Evolutionary conservation across 64 coral and sea anemone genomes (phyloP), one percentile per base, ranked within the genome.

Genomic region (Stichodactyla mertensii): DNA sequence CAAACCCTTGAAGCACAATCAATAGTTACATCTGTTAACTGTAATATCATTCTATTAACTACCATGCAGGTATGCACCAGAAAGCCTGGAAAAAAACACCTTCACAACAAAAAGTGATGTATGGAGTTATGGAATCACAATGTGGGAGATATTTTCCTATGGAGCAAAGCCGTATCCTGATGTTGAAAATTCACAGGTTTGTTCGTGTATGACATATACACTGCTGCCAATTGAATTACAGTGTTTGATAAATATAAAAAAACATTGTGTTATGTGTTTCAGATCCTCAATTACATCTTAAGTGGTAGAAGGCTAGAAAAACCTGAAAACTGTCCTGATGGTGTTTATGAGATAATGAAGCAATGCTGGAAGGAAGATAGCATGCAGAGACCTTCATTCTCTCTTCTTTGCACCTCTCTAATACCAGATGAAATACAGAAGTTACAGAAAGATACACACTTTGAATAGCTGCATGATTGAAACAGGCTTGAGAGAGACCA

Each of bases 21-120:
- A 45, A 45, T 2, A 1, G 36, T 4, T 2, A 45, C 36, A 2
- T 45, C 36, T 45, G 36, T 45, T 45, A 45, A 45, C 36, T 45
- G 3, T 45, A 45, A 45, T 45, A 45, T 1, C 1, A 45, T 2
- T 45, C 36, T 45, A 45, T 45, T 45, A 45, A 45, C 36, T 45
- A 45, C 36, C 4, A 27, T 11, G 5, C 20, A 94, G 92, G 92
- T 84, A 90, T 61, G 92, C 92, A 19, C 82, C 86, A 64, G 92
- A 94, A 55, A 84, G 92, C 57, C 79, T 94, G 9, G 10, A 52
- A 12, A 26, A 78, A 13, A 16, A 70, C 54, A 87, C 52, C 3
- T 94, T 94, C 16, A 94, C 92, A 7, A 55, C 88, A 12, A 87
- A 94, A 78, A 94, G 92, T 84, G 92, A 94, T 81, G 92, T 94